Conservation (phyloP, 2,113 vertebrate genomes). For the Pteropus alecto region DNA sequence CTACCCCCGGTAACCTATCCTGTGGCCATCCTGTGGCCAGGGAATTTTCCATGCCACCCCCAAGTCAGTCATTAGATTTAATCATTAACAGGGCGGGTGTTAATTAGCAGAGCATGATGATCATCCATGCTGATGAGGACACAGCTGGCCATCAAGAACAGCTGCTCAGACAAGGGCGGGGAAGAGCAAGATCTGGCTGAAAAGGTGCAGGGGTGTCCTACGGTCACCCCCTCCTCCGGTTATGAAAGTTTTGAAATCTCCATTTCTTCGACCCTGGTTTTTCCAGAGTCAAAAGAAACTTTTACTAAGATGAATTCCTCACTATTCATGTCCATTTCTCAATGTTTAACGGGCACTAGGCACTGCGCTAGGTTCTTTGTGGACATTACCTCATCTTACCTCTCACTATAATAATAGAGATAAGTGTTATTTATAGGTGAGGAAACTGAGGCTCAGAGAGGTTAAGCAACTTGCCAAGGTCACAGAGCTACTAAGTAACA, state of each 20-base stretch:
- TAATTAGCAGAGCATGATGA: slow-evolving; percentile 61
- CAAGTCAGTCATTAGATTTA: slow-evolving; percentile 69
- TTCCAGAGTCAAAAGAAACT: not conserved
- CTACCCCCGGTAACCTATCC: not conserved
- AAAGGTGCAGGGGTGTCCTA: not conserved
- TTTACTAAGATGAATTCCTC: not conserved
- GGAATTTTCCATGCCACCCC: slow-evolving; percentile 70
- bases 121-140: slow-evolving; percentile 47
- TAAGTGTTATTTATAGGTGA: not conserved
- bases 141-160: slow-evolving; percentile 56
- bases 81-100: slow-evolving; percentile 67
- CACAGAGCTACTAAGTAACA: not conserved
- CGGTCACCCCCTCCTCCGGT: not conserved
- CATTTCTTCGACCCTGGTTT: not conserved
- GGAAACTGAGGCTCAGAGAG: not conserved
- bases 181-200: not conserved
- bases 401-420: not conserved
- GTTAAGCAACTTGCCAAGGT: not conserved
- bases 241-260: not conserved
- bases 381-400: not conserved
- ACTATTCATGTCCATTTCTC: not conserved
- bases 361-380: not conserved
- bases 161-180: not conserved
- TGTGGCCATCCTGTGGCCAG: not conserved
- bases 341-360: not conserved